Evolutionary conservation across 1,140 invertebrate genomes (phyloP).

Genomic region (Delia radicum): DNA sequence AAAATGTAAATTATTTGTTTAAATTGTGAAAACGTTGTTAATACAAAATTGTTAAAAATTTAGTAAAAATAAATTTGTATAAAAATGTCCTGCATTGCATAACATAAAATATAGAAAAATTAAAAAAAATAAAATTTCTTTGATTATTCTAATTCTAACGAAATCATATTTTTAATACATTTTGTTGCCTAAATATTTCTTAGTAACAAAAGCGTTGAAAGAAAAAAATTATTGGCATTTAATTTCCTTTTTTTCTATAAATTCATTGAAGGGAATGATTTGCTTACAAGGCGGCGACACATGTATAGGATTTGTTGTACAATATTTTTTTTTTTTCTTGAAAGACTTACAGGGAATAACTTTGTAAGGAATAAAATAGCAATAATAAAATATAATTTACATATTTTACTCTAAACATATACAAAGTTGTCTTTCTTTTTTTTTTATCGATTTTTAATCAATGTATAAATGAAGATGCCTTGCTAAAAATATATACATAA

Average conservation of each 20-base stretch:
- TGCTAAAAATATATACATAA: not conserved
- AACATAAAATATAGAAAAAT: too few relatives aligned
- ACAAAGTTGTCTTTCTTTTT: not conserved
- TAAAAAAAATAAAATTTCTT: not conserved
- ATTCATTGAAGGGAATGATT: not conserved
- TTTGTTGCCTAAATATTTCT: not conserved
- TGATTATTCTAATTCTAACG: too few relatives aligned
- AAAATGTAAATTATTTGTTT: too few relatives aligned
- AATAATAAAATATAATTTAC: too few relatives aligned
- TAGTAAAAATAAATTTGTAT: too few relatives aligned
- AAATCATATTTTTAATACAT: not conserved
- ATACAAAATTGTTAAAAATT: not conserved
- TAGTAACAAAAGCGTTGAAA: not conserved
- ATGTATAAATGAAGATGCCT: not conserved
- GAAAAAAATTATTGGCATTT: conserved; percentile 21
- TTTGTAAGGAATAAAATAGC: not conserved
- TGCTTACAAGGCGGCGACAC: not conserved
- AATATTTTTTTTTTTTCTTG: not conserved
- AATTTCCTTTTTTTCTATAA: conserved; percentile 7
- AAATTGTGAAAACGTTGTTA: too few relatives aligned
- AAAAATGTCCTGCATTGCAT: too few relatives aligned
- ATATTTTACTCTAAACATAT: not conserved
- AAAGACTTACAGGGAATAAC: not conserved
- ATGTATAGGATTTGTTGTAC: not conserved
- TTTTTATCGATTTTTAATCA: conserved; percentile 1